phyloP scores from a whole-genome alignment of 2,888 invertebrate species.

The Brenthis ino region DNA sequence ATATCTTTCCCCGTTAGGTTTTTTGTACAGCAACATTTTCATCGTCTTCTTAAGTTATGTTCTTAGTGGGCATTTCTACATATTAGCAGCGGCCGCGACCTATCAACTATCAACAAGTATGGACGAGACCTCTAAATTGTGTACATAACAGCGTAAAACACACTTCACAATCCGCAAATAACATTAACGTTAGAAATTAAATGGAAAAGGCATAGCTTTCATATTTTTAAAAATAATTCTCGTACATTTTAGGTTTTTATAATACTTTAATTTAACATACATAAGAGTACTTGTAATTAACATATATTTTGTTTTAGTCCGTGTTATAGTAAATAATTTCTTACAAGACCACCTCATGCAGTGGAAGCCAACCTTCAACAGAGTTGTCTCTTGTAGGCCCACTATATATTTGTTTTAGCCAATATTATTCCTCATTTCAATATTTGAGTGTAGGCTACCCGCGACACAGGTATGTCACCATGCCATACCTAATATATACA shows the following conservation, averaged over 20 bases:
- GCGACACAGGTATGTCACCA: no score
- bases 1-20: constrained; percentile 2
- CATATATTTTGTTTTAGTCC: no score
- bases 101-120: constrained; percentile 50
- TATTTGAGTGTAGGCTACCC: no score
- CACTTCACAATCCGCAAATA: constrained; percentile 33
- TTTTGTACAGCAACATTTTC: background rate
- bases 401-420: no score
- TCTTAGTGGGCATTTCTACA: constrained; percentile 1
- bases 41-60: background rate
- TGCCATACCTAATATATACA: no score
- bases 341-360: no score
- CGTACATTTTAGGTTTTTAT: constrained; percentile 5
- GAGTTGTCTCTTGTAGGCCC: no score
- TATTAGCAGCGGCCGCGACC: constrained; percentile 34
- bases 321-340: no score
- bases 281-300: no score
- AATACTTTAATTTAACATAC: background rate
- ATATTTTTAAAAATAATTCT: background rate
- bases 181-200: background rate
- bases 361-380: no score
- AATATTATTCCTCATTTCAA: no score
- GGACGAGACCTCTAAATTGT: constrained; percentile 42
- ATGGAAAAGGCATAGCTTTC: constrained; percentile 15
- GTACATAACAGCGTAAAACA: constrained; percentile 46